These are phyloP conservation scores for Drymonia ruficornis DNA, from an alignment of 2,888 invertebrate genomes.

Conservation along the genomic window DNA sequence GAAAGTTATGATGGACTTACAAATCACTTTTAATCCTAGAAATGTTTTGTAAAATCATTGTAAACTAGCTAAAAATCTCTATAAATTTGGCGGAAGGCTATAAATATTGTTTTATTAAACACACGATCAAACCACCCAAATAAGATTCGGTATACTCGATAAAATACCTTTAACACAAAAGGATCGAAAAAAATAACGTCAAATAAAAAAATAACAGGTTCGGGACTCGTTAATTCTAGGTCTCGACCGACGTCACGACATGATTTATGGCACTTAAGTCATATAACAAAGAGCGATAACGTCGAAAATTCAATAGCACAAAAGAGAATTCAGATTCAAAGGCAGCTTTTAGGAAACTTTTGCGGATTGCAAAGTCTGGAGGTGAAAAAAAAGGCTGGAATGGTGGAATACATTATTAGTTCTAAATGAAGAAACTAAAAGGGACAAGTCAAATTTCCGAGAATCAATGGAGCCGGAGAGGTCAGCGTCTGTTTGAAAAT, in stretches of 20 bases:
- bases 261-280: constrained; percentile 35
- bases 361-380: constrained; percentile 28
- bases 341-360: constrained; percentile 31
- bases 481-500: neutral
- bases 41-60: too few relatives aligned
- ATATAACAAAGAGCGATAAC: constrained; percentile 29
- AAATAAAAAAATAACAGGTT: constrained; percentile 29
- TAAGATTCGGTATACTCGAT: constrained; percentile 30
- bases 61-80: too few relatives aligned
- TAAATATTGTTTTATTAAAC: neutral
- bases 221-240: constrained; percentile 43
- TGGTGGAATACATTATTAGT: constrained; percentile 36
- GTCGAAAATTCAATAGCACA: constrained; percentile 27
- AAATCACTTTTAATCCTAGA: too few relatives aligned
- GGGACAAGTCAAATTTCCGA: constrained; percentile 4
- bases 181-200: constrained; percentile 24
- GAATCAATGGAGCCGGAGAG: constrained; percentile 9
- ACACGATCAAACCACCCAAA: constrained; percentile 15
- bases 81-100: too few relatives aligned
- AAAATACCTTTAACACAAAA: constrained; percentile 32
- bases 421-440: constrained; percentile 28
- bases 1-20: too few relatives aligned
- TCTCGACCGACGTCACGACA: constrained; percentile 28
- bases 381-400: constrained; percentile 28
- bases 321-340: constrained; percentile 30